These are phyloP conservation scores for Myiothlypis coronata DNA, from an alignment of 2,797 vertebrate genomes.

Conservation along the genomic window DNA sequence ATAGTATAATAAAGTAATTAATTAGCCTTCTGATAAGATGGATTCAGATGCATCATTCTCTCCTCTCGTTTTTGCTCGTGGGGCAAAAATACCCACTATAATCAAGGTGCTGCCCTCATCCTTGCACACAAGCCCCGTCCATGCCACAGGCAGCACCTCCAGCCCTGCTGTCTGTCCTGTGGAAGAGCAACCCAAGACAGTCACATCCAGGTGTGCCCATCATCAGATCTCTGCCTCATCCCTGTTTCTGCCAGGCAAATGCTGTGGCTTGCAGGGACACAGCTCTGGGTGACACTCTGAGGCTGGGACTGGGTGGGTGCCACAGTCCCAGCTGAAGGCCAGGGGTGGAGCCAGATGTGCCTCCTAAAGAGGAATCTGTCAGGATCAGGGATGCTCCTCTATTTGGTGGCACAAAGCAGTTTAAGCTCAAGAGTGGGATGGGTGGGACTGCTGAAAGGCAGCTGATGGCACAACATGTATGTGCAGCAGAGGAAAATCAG, in stretches of 20 bases:
- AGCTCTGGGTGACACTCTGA: not conserved
- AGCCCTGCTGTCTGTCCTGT: accelerated
- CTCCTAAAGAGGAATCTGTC: not conserved
- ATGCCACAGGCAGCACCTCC: not conserved
- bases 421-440: not conserved
- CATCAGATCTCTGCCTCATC: accelerated
- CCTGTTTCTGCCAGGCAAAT: not conserved
- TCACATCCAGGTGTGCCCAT: accelerated
- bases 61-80: not conserved
- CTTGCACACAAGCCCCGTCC: not conserved
- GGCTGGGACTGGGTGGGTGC: not conserved
- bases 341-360: not conserved
- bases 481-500: not conserved
- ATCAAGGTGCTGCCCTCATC: not conserved
- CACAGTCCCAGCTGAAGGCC: not conserved
- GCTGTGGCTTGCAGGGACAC: not conserved
- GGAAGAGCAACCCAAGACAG: not conserved
- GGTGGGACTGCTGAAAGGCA: not conserved
- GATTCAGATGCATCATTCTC: not conserved
- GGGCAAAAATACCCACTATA: not conserved
- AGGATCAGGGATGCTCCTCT: not conserved
- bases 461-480: accelerated
- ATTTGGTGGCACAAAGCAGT: accelerated
- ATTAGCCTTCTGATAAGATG: not conserved
- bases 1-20: not conserved